Evolutionary conservation across 92 coral and sea anemone genomes (phyloP), one percentile per base, ranked within the genome.

Genomic region (Virgularia gustaviana): DNA sequence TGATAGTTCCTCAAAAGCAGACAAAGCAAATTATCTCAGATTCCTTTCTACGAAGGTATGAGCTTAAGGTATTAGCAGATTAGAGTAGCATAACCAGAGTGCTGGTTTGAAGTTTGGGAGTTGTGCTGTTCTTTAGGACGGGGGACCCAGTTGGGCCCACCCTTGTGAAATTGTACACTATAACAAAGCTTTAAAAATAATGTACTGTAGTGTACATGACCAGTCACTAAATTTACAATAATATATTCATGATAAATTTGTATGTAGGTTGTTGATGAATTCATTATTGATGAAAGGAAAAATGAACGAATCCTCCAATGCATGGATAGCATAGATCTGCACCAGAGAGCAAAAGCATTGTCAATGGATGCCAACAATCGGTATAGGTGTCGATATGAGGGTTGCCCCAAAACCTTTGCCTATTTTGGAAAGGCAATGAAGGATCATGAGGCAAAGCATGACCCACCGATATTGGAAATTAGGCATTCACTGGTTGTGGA

Each of bases 201-300:
- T n/a, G n/a, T n/a, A n/a, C n/a, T n/a, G n/a, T n/a, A n/a, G n/a
- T n/a, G n/a, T n/a, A n/a, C n/a, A n/a, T n/a, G n/a, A n/a, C n/a
- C n/a, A n/a, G n/a, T n/a, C n/a, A n/a, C n/a, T n/a, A n/a, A n/a
- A n/a, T n/a, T n/a, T n/a, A n/a, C n/a, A n/a, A n/a, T n/a, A n/a
- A n/a, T n/a, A n/a, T n/a, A n/a, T n/a, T n/a, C n/a, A n/a, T n/a
- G n/a, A n/a, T n/a, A n/a, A n/a, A n/a, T n/a, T n/a, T n/a, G n/a
- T n/a, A n/a, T n/a, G n/a, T n/a, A n/a, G 64, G 83, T 88, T 53
- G 89, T 88, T 2, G 86, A 88, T 71, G 67, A 73, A 9, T 88
- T 49, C 63, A 83, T 88, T 9, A 79, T 88, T 7, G 84, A 88
- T 63, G 55, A 79, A 65, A 65, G 43, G 20, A 57, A 81, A 22